Base-by-base conservation (phyloP, 2,113 vertebrate species). In the Oreochromis niloticus region DNA sequence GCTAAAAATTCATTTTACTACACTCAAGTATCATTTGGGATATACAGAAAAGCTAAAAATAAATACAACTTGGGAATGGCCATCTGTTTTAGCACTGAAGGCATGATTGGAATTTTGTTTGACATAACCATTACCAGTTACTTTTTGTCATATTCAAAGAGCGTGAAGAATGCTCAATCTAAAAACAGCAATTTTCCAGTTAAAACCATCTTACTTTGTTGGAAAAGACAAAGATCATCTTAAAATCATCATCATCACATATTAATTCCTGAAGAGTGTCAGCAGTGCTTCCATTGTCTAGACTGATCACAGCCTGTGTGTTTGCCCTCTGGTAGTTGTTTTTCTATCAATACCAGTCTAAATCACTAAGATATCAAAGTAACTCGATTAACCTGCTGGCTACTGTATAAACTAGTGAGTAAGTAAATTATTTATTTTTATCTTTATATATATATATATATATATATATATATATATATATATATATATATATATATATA, bases 391-490 rank as follows among this genome's bases (percentile, higher is more conserved):
- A 24, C n/a, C n/a, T 22, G 22, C 22, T 1, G 2, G 6, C 55
- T 27, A 3, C 11, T 27, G 0, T 57, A 13, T 24, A 30, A 27
- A 3, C 2, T 57, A 56, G 8, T n/a, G 50, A n/a, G 50, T 55
- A 55, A 55, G 52, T 55, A 22, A 22, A 22, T 55, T 11, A 54
- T 54, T 22, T 22, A 54, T 54, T n/a, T 9, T 1, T 54, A 6
- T 3, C 0, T 5, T 5, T 5, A 0, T 17, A n/a, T 3, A 9
- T 17, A 17, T 17, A 7, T 17, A 16, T 9, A 9, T 17, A 2
- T 34, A 34, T 34, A 34, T 34, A 34, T 34, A 6, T 34, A 34
- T 34, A 6, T 34, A 34, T 34, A 34, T 34, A 24, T 34, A 6
- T 34, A 34, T 34, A 34, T 34, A 24, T 34, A 6, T 34, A 34